These are phyloP conservation scores for Lepidochrysops patricia DNA, from an alignment of 2,888 invertebrate species.

Conservation along the genomic window DNA sequence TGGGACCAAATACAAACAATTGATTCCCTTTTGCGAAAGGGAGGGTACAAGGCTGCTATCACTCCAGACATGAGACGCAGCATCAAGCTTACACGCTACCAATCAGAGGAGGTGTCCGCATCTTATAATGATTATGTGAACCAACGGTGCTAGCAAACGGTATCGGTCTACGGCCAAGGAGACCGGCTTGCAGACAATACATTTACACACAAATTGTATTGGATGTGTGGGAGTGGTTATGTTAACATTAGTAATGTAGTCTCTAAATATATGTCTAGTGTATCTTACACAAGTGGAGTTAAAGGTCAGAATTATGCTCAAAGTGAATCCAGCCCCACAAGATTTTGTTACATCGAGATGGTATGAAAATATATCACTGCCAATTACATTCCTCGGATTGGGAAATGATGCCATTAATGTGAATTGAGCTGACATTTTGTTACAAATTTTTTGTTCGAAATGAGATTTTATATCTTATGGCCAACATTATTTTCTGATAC, in stretches of 20 bases:
- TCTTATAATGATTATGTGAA: slow-evolving; percentile 88
- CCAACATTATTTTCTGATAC: too few species aligned
- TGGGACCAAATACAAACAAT: slow-evolving; percentile 99
- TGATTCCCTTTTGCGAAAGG: slow-evolving; percentile 96
- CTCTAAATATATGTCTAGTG: slow-evolving; percentile 54
- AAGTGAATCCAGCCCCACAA: slow-evolving; percentile 39
- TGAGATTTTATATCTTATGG: too few species aligned
- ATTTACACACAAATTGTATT: slow-evolving; percentile 28
- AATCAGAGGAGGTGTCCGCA: slow-evolving; percentile 95
- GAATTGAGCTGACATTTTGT: slow-evolving; percentile 23
- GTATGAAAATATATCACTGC: slow-evolving; percentile 49
- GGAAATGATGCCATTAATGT: slow-evolving; percentile 44
- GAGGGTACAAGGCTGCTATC: slow-evolving; percentile 94
- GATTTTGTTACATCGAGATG: slow-evolving; percentile 33
- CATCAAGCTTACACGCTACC: slow-evolving; percentile 96
- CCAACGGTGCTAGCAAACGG: slow-evolving; percentile 84
- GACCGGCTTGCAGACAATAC: slow-evolving; percentile 15
- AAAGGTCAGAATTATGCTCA: slow-evolving; percentile 50
- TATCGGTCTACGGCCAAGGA: slow-evolving; percentile 30
- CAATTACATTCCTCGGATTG: slow-evolving; percentile 54
- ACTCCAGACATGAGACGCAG: slow-evolving; percentile 90
- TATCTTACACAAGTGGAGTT: slow-evolving; percentile 31
- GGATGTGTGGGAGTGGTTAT: slow-evolving; percentile 32
- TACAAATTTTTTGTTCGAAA: too few species aligned
- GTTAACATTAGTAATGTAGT: slow-evolving; percentile 50